phyloP scores from a whole-genome alignment of 2,113 vertebrate species.

The Piprites chloris region DNA sequence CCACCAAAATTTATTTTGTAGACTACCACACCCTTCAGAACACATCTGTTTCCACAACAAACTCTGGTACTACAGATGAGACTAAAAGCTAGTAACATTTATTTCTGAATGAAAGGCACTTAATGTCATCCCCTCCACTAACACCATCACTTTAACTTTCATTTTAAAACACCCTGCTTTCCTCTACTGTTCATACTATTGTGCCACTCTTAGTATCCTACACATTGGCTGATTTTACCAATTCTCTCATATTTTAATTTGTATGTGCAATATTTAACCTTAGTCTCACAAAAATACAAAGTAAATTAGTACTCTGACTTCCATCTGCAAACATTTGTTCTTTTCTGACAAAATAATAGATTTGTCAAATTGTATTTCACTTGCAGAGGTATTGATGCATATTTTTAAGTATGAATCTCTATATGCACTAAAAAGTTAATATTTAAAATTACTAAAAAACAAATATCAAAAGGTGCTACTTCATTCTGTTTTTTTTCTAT shows the following conservation, averaged over 20 bases:
- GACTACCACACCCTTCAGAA: not conserved
- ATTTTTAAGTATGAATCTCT: not conserved
- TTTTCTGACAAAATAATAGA: not conserved
- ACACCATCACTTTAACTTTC: not conserved
- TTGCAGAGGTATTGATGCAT: not conserved
- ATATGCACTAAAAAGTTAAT: not conserved
- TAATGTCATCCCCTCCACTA: not conserved
- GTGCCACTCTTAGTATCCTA: not conserved
- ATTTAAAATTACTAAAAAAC: not conserved
- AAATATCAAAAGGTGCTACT: not conserved
- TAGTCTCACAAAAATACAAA: not conserved
- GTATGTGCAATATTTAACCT: not conserved
- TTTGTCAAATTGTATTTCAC: not conserved
- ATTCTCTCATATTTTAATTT: not conserved
- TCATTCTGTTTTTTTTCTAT: not conserved
- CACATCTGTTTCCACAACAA: not conserved
- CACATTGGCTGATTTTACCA: not conserved
- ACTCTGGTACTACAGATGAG: not conserved
- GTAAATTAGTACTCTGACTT: not conserved
- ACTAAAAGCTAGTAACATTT: not conserved
- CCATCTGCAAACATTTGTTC: not conserved
- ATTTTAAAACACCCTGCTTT: not conserved
- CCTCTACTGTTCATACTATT: not conserved
- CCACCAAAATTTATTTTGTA: not conserved
- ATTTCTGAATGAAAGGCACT: not conserved